phyloP scores from a whole-genome alignment of 2,113 vertebrate genomes.

The Pseudorectes ferrugineus region DNA sequence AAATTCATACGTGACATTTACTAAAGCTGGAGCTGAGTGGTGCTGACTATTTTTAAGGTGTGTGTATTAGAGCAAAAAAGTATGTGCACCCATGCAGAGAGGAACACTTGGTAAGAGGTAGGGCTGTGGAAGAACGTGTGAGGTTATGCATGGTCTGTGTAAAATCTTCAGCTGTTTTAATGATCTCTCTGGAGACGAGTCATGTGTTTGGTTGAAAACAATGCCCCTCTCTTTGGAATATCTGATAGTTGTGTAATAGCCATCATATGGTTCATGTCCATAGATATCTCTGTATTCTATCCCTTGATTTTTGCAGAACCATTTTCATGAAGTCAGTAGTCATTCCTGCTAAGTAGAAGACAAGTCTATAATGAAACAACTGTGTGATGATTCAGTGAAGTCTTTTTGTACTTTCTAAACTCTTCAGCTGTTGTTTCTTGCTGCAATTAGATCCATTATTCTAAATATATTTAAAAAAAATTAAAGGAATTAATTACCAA shows the following conservation, averaged over 20 bases:
- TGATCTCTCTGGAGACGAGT: not conserved
- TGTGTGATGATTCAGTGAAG: not conserved
- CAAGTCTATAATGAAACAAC: not conserved
- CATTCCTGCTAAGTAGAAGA: not conserved
- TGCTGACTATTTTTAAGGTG: not conserved
- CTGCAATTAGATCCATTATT: not conserved
- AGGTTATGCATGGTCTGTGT: not conserved
- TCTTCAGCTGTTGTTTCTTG: not conserved
- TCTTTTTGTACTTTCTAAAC: not conserved
- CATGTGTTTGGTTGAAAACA: not conserved
- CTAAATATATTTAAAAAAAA: not conserved
- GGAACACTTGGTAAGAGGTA: not conserved
- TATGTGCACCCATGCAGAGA: not conserved
- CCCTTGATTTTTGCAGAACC: not conserved
- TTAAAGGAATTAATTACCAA: not conserved
- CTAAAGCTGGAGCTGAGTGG: not conserved
- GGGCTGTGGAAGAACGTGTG: not conserved
- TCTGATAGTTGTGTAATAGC: not conserved
- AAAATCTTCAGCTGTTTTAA: not conserved
- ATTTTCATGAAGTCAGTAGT: not conserved
- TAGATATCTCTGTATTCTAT: not conserved
- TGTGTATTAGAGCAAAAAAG: not conserved
- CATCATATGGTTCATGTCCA: not conserved
- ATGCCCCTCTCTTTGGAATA: not conserved
- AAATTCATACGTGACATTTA: rapidly evolving